These are phyloP conservation scores for Arctopsyche grandis DNA, from an alignment of 1,140 invertebrate genomes.

Conservation along the genomic window DNA sequence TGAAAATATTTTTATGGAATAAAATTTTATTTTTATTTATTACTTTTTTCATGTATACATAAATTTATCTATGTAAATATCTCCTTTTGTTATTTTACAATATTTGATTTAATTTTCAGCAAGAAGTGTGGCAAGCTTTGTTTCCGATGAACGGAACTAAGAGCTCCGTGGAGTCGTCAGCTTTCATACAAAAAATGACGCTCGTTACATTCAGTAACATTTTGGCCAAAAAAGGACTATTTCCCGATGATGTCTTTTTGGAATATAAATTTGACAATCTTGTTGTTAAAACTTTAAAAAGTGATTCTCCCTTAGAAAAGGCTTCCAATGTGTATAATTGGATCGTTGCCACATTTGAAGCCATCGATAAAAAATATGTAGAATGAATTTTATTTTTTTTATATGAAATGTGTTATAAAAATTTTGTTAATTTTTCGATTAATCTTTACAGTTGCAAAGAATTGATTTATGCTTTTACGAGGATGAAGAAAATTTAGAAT, in stretches of 20 bases:
- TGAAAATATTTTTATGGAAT: too few species aligned
- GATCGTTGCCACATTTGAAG: constrained; percentile 24
- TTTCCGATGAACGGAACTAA: not conserved
- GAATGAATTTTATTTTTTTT: constrained; percentile 1
- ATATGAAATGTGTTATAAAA: not conserved
- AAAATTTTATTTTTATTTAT: too few species aligned
- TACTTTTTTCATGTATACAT: too few species aligned
- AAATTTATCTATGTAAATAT: too few species aligned
- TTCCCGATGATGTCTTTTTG: constrained; percentile 21
- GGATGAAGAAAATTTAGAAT: not conserved
- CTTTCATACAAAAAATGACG: constrained; percentile 33
- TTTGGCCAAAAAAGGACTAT: not conserved
- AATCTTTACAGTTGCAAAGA: constrained; percentile 30
- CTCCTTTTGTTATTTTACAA: too few species aligned
- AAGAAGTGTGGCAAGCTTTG: constrained; percentile 18
- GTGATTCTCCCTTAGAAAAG: not conserved
- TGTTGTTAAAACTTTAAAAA: constrained; percentile 25
- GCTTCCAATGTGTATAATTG: constrained; percentile 23
- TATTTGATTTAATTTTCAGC: constrained; percentile 26
- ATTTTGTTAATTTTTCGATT: too few species aligned
- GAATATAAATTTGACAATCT: constrained; percentile 3
- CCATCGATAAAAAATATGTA: constrained; percentile 47
- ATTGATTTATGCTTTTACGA: constrained; percentile 15
- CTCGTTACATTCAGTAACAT: constrained; percentile 22
- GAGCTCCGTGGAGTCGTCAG: not conserved